Evolutionary conservation across 2,888 invertebrate species (phyloP), one percentile per base, ranked within the genome.

Genomic region (Rhorus exstirpatorius): DNA sequence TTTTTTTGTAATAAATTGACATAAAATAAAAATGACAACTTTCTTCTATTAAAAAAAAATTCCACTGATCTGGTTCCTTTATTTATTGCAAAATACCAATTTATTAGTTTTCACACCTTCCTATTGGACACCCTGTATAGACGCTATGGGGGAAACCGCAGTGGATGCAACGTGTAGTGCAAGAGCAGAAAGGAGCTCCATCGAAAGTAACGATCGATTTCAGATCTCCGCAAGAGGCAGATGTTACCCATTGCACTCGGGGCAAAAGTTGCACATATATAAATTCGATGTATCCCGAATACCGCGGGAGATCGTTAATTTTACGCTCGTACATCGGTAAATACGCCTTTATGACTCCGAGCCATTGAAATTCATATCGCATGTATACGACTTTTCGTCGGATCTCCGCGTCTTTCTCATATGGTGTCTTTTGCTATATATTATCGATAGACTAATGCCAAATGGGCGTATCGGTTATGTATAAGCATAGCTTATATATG

Each of bases 151-250:
- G 60, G 17, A 19, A 21, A 44, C 35, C 38, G 65, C 35, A 35
- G 58, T 55, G 74, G 44, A 41, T 6, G 31, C n/a, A 31, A 6
- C 71, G 58, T 76, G 58, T 71, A 76, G 71, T 17, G 61, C 58
- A 53, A 65, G 21, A 60, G 71, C 46, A 51, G 49, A 60, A 71
- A 63, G 71, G 65, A 77, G 46, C 49, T 61, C 61, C 46, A 77
- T 81, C 72, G 81, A 81, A 77, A 81, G 81, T 81, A 81, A 77
- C 81, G 81, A 81, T 81, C 77, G 81, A 81, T 81, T 81, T 81
- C 44, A 79, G 75, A 19, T 80, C 68, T 75, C 51, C 35, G 17
- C 46, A 26, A 72, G 68, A 58, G 76, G 71, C 81, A 81, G 81
- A 81, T 81, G 81, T 81, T 81, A 55, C 81, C 24, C 61, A 35